Evolutionary conservation across 2,888 invertebrate genomes (phyloP).

Genomic region (Biston betularia): DNA sequence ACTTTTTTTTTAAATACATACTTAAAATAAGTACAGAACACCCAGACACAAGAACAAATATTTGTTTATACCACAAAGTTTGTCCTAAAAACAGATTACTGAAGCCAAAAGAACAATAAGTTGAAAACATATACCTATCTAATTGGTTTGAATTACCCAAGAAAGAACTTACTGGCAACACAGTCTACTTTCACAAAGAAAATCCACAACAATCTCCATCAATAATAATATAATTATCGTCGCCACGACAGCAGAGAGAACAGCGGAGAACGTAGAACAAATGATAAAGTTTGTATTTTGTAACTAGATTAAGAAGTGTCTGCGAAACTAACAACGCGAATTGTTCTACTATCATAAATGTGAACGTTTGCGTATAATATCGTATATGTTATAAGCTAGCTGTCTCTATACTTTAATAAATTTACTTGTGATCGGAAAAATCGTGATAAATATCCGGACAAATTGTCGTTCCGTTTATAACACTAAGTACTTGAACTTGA

Average conservation of each 20-base stretch:
- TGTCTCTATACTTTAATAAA: not conserved
- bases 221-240: slow-evolving; percentile 15
- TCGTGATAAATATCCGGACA: too few relatives aligned
- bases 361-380: not conserved
- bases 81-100: not conserved
- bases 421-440: not conserved
- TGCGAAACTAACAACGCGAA: slow-evolving; percentile 3
- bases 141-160: not conserved
- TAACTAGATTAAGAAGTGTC: slow-evolving; percentile 48
- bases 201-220: slow-evolving; percentile 21
- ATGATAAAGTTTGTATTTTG: slow-evolving; percentile 59
- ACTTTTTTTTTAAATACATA: too few relatives aligned
- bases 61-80: too few relatives aligned
- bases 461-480: too few relatives aligned
- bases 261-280: slow-evolving; percentile 34
- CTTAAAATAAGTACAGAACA: too few relatives aligned
- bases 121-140: too few relatives aligned
- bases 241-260: not conserved
- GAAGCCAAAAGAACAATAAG: not conserved
- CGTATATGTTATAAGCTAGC: not conserved
- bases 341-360: not conserved
- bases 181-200: slow-evolving; percentile 5
- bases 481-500: too few relatives aligned
- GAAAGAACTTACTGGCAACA: not conserved
- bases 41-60: too few relatives aligned